Percentiles rank a stretch among this genome's conserved stretches.
phyloP scores from a whole-genome alignment of 2,888 invertebrate species.

The Brachynemurus nebulosus region DNA sequence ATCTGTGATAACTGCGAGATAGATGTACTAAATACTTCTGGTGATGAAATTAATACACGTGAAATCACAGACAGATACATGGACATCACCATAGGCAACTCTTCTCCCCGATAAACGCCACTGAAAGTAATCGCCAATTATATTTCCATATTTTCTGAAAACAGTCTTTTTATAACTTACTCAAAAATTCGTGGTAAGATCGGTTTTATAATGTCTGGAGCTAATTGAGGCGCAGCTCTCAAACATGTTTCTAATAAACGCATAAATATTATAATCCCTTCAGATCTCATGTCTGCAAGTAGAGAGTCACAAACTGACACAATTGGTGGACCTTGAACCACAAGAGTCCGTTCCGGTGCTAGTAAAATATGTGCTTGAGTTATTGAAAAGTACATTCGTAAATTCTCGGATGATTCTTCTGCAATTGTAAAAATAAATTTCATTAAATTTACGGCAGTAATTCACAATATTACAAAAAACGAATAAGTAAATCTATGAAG shows the following conservation, averaged over 20 bases:
- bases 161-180: constrained; percentile 26
- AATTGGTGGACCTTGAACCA: constrained; percentile 54
- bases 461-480: neutral
- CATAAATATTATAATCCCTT: constrained; percentile 58
- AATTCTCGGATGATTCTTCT: constrained; percentile 73
- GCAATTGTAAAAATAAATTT: constrained; percentile 23
- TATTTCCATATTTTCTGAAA: too few species aligned
- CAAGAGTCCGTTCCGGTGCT: constrained; percentile 62
- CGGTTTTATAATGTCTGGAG: constrained; percentile 56
- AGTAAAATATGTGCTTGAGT: constrained; percentile 70
- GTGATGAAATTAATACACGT: constrained; percentile 58
- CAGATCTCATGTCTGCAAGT: constrained; percentile 62
- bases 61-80: constrained; percentile 67
- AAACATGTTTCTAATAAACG: constrained; percentile 65
- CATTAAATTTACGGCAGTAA: too few species aligned
- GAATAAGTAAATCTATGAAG: too few species aligned
- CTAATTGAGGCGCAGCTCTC: constrained; percentile 55
- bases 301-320: constrained; percentile 55
- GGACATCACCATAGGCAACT: constrained; percentile 59
- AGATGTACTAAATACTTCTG: constrained; percentile 48
- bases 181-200: constrained; percentile 45
- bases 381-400: constrained; percentile 64
- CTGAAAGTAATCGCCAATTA: too few species aligned
- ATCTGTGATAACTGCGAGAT: constrained; percentile 34
- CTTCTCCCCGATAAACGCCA: constrained; percentile 51